Evolutionary conservation across 2,797 vertebrate genomes (phyloP).

Genomic region (Picus viridis): DNA sequence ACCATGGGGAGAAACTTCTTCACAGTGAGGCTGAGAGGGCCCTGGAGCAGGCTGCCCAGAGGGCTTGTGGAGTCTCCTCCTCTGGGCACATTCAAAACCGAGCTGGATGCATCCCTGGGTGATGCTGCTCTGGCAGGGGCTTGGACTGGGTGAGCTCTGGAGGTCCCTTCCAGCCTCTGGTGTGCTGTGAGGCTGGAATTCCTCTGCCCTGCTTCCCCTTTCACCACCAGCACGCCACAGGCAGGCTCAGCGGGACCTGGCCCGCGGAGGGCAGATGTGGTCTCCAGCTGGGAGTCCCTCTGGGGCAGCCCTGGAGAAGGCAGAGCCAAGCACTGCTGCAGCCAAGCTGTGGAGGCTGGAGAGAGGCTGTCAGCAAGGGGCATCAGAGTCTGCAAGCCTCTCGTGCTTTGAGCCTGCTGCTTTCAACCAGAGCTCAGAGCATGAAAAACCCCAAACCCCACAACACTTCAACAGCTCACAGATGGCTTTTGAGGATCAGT

Average conservation of each 20-base stretch:
- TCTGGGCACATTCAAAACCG: too few species aligned
- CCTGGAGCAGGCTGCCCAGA: too few species aligned
- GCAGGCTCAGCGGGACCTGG: not conserved
- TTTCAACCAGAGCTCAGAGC: not conserved
- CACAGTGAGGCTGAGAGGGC: too few species aligned
- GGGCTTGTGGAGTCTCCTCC: too few species aligned
- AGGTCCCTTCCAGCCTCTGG: too few species aligned
- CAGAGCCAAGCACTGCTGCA: fast-evolving
- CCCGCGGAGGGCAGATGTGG: fast-evolving
- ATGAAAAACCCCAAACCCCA: not conserved
- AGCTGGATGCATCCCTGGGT: too few species aligned
- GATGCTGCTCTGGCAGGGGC: too few species aligned
- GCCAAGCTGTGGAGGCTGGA: fast-evolving
- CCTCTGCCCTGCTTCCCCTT: not conserved
- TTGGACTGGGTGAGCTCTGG: too few species aligned
- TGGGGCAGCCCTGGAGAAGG: not conserved
- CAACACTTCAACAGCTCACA: not conserved
- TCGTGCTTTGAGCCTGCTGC: not conserved
- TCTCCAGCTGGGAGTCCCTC: not conserved
- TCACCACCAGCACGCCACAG: not conserved
- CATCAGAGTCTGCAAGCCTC: not conserved
- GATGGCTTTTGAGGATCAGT: not conserved
- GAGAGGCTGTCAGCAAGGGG: not conserved
- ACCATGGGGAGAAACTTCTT: too few species aligned
- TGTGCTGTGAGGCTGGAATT: not conserved